Evolutionary conservation across 1,140 invertebrate species (phyloP), one percentile per base, ranked within the genome.

Genomic region (Heliconius melpomene): DNA sequence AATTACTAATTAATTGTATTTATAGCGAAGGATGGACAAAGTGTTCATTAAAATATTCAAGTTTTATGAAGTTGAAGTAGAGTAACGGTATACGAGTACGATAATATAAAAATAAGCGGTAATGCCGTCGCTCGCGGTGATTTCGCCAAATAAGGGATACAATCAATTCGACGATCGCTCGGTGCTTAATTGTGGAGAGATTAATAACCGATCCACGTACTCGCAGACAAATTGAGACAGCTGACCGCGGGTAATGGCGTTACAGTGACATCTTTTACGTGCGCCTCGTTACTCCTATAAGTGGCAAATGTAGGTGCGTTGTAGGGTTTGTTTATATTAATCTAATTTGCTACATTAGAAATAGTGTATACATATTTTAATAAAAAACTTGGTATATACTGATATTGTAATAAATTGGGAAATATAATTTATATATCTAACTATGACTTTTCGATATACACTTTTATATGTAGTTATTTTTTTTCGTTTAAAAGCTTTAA

Each of bases 131-230:
- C 40, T 57, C 32, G 66, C 18, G 50, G 70, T 32, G 82, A 87
- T 87, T 88, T 86, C 79, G 83, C 88, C 87, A 86, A 87, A 89
- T 89, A 93, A 90, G 88, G 89, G 81, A 75, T 74, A 83, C 85
- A 87, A 90, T 91, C 87, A 91, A 90, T 90, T 87, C 86, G 85
- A 89, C 84, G 87, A 77, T 83, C 80, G 84, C 77, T 84, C 83
- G 83, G 87, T 88, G 79, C 23, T 81, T 85, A 93, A 92, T 90
- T 91, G 89, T 88, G 85, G 81, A 80, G 79, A 88, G 86, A 89
- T 93, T 91, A 90, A 91, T 91, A 92, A 87, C 83, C 90, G 87
- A 86, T 87, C 72, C 89, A 92, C 90, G 90, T 91, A 88, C 83
- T 46, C 52, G 72, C 79, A 79, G 90, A 93, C 89, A 92, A 92